phyloP scores from a whole-genome alignment of 2,113 vertebrate species.

The Alectura lathami region DNA sequence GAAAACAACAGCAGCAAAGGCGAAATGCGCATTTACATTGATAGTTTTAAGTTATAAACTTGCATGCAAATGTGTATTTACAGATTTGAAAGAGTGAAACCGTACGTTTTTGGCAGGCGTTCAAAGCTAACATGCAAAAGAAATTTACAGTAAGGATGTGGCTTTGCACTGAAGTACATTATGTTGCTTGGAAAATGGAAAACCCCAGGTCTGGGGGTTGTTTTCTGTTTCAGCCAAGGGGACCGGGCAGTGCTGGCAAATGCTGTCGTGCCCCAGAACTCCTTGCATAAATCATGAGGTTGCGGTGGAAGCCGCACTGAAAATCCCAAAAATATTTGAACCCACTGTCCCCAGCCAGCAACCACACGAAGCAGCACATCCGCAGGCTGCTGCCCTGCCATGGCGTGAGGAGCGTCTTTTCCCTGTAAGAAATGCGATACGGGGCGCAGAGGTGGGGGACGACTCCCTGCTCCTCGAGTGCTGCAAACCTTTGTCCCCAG shows the following conservation, averaged over 20 bases:
- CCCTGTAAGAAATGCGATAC: neutral
- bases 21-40: neutral
- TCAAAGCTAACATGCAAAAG: neutral
- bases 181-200: neutral
- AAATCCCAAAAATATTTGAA: neutral
- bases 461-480: neutral
- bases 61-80: constrained; percentile 33
- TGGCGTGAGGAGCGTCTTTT: neutral
- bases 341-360: neutral
- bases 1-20: constrained; percentile 8
- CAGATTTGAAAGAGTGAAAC: constrained; percentile 21
- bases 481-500: neutral
- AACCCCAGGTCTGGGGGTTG: neutral
- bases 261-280: neutral
- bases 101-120: neutral
- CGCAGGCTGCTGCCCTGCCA: neutral
- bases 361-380: fast-evolving
- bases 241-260: neutral
- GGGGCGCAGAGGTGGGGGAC: neutral
- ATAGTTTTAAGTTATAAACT: neutral
- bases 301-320: neutral
- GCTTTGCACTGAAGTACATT: constrained; percentile 6
- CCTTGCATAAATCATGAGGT: fast-evolving
- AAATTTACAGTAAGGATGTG: neutral
- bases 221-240: neutral